These are phyloP conservation scores for Pongo abelii DNA, from an alignment of 2,113 vertebrate genomes.

Conservation along the genomic window DNA sequence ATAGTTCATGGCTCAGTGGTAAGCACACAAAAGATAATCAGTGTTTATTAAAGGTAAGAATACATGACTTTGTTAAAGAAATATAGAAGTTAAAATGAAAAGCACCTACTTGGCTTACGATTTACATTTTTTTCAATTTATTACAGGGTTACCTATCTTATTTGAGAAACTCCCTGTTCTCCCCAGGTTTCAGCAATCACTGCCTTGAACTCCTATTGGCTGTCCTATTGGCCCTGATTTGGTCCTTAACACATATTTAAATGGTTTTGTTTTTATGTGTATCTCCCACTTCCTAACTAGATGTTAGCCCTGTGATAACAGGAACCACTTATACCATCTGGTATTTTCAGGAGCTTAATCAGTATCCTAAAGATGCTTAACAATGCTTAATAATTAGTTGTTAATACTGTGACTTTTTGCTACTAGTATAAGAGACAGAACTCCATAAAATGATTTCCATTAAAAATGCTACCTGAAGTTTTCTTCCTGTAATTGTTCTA, in stretches of 20 bases:
- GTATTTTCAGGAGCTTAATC: background rate
- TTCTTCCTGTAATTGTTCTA: conserved; percentile 96
- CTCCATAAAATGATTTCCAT: conserved; percentile 17
- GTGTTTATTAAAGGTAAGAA: background rate
- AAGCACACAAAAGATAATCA: background rate
- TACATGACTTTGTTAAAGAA: background rate
- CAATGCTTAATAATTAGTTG: background rate
- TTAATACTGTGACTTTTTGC: background rate
- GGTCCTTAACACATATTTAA: background rate
- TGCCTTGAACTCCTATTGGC: background rate
- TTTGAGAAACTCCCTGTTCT: background rate
- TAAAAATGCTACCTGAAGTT: conserved; percentile 91
- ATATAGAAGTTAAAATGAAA: conserved; percentile 28
- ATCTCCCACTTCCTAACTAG: background rate
- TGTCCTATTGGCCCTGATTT: background rate
- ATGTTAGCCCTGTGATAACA: background rate
- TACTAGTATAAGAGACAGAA: conserved; percentile 17
- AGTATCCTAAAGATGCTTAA: background rate
- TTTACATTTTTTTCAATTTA: conserved; percentile 16
- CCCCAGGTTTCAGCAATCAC: background rate
- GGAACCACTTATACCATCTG: background rate
- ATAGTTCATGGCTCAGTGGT: background rate
- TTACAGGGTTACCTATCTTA: background rate
- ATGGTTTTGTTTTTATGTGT: background rate
- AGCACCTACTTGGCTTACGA: background rate